Evolutionary conservation across 2,888 invertebrate species (phyloP), one percentile per base, ranked within the genome.

Genomic region (Noctua janthe): DNA sequence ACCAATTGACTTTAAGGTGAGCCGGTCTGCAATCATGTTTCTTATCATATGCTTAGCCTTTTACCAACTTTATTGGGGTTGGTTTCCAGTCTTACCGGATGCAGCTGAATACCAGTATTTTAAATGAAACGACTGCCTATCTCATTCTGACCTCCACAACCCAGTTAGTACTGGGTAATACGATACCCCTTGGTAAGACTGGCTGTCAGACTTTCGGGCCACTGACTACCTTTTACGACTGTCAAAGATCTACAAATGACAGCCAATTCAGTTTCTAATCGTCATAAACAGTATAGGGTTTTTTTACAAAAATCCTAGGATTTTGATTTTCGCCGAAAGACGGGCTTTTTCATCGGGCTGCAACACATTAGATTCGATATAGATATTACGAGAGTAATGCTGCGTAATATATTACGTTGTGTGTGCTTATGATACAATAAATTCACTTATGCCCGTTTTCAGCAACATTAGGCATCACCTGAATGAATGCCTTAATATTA

Each of bases 351-450:
- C 6, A 47, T 49, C 8, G 10, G 8, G 15, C 47, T 47, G 17
- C n/a, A n/a, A n/a, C n/a, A 78, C 56, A 15, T 17, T 43, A 47
- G 69, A 69, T 69, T 69, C n/a, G n/a, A 64, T 87, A 77, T 49
- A 74, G 56, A 78, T 78, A 80, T 78, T 70, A 15, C 43, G 13
- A 64, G 71, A 75, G 67, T 85, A 81, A 83, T 85, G 59, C 35
- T 73, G 43, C 13, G 82, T 74, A 74, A 85, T 80, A 56, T 59
- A 59, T 70, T 59, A 80, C 11, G 8, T 73, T 66, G 62, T 80
- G n/a, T 49, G 23, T 59, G 54, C 15, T 64, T 74, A 80, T 74
- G 73, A 81, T 81, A 86, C 64, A 74, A 62, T 85, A 66, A 51
- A 73, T 76, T 43, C 29, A 86, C 56, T 85, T 56, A 70, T n/a